Conservation (phyloP, 2,888 invertebrate species). For the Dolichopus griseipennis region DNA sequence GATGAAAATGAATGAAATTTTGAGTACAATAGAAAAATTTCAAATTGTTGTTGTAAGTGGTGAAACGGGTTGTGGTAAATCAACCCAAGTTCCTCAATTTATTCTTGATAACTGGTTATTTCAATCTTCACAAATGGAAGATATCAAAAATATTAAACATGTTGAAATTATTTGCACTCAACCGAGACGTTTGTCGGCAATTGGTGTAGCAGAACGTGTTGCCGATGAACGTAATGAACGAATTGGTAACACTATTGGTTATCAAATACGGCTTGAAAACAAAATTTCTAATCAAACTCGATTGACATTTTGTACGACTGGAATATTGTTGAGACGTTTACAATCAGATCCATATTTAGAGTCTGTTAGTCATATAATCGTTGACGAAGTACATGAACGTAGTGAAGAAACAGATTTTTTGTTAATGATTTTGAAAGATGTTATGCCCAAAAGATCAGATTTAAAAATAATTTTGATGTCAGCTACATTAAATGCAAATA, state of each 20-base stretch:
- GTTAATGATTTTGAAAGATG: slow-evolving; percentile 68
- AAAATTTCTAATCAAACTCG: slow-evolving; percentile 69
- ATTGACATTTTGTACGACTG: slow-evolving; percentile 87
- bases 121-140: slow-evolving; percentile 41
- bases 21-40: slow-evolving; percentile 54
- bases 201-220: slow-evolving; percentile 86
- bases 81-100: slow-evolving; percentile 89
- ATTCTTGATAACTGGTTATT: slow-evolving; percentile 79
- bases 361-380: slow-evolving; percentile 72
- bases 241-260: slow-evolving; percentile 46
- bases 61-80: slow-evolving; percentile 78
- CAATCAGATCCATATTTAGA: slow-evolving; percentile 67
- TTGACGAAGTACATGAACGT: slow-evolving; percentile 90
- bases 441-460: slow-evolving; percentile 61
- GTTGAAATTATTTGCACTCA: slow-evolving; percentile 87
- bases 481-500: slow-evolving; percentile 77
- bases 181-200: slow-evolving; percentile 82
- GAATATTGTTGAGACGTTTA: slow-evolving; percentile 75
- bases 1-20: slow-evolving; percentile 58
- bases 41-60: slow-evolving; percentile 67
- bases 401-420: slow-evolving; percentile 87
- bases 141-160: slow-evolving; percentile 48
- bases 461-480: slow-evolving; percentile 86
- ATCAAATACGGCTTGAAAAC: slow-evolving; percentile 70
- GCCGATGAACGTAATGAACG: slow-evolving; percentile 75